Conservation (phyloP, 37 sponge, comb jelly and placozoan genomes). For the Beroe forskalii region DNA sequence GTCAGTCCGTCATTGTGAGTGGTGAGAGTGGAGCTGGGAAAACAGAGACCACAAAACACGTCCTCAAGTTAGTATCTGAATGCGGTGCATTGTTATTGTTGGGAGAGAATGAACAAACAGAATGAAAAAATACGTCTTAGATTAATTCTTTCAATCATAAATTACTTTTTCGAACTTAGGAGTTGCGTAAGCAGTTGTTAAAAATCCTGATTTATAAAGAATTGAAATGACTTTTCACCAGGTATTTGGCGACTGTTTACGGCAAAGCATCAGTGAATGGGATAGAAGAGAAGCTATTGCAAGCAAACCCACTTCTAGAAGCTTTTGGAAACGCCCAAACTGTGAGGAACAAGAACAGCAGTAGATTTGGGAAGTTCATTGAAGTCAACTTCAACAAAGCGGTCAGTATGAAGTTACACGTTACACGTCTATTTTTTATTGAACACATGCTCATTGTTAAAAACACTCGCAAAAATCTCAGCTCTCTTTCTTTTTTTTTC, state of each 20-base stretch:
- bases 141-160: neutral
- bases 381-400: conserved; percentile 87
- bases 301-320: conserved; percentile 91
- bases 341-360: conserved; percentile 86
- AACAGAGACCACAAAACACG: conserved; percentile 91
- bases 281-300: conserved; percentile 43
- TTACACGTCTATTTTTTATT: neutral
- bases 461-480: no score
- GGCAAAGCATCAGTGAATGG: conserved; percentile 55
- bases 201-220: no score
- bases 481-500: neutral
- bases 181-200: no score
- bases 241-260: conserved; percentile 44
- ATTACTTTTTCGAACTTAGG: neutral
- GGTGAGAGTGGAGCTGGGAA: conserved; percentile 98
- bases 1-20: conserved; percentile 94
- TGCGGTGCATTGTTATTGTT: neutral
- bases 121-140: neutral
- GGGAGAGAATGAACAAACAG: neutral
- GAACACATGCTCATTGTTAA: no score
- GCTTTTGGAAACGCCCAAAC: conserved; percentile 95
- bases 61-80: conserved; percentile 70
- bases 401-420: conserved; percentile 61
- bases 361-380: conserved; percentile 86
- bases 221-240: no score